Evolutionary conservation across 2,113 vertebrate species (phyloP).

Genomic region (Aptenodytes patagonicus): DNA sequence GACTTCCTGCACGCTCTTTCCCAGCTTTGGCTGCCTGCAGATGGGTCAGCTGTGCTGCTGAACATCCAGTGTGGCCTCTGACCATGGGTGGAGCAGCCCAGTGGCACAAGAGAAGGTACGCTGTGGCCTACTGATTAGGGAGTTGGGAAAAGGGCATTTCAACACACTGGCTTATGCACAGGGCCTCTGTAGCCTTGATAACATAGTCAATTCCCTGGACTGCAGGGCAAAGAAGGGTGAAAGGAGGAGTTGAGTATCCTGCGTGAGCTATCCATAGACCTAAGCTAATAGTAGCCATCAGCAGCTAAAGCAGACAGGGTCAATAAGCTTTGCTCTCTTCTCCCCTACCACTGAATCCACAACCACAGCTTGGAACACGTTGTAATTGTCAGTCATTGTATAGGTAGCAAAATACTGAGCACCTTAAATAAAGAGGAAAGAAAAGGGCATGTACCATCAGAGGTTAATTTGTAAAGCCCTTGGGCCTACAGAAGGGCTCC

Average conservation of each 20-base stretch:
- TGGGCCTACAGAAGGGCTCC: neutral
- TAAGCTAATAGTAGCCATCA: neutral
- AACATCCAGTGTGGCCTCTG: rapidly evolving
- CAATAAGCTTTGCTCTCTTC: neutral
- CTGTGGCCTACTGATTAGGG: neutral
- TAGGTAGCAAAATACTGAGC: neutral
- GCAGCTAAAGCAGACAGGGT: neutral
- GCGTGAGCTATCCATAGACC: neutral
- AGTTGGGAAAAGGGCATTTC: neutral
- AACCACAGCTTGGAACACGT: neutral
- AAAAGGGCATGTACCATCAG: neutral
- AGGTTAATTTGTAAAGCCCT: neutral
- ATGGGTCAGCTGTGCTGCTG: neutral
- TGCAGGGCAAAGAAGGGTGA: neutral
- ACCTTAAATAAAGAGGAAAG: neutral
- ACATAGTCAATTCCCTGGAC: neutral
- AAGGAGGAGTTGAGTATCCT: neutral
- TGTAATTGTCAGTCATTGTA: neutral
- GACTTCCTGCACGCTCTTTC: neutral
- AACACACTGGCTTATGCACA: neutral
- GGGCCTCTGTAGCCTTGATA: neutral
- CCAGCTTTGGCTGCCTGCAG: neutral
- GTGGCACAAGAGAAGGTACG: neutral
- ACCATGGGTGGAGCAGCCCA: neutral
- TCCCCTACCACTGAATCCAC: neutral